Conservation (phyloP, 2,888 invertebrate species). For the Andrena minutula region DNA sequence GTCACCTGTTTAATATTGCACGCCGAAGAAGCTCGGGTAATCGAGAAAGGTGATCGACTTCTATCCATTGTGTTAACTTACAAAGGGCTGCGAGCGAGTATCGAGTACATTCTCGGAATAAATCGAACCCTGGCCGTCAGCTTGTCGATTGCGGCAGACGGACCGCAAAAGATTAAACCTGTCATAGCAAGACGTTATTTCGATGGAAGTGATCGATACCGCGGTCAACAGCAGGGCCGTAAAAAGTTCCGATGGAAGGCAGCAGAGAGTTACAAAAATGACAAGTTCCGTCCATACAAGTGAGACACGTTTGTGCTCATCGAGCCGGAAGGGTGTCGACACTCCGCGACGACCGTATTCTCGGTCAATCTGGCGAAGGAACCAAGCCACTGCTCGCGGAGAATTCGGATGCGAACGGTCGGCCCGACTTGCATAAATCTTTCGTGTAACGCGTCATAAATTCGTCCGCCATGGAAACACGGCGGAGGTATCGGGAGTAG, state of each 20-base stretch:
- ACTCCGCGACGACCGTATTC: not conserved
- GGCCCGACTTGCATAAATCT: not conserved
- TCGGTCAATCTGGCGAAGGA: not conserved
- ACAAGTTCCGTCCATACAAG: not conserved
- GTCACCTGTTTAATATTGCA: not conserved
- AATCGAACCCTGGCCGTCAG: not conserved
- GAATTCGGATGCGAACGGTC: not conserved
- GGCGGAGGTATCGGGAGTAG: not conserved
- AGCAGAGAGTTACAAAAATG: not conserved
- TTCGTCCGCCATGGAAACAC: constrained; percentile 14
- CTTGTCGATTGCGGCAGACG: not conserved
- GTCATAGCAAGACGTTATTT: constrained; percentile 5
- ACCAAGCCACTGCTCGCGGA: not conserved
- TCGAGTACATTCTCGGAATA: not conserved
- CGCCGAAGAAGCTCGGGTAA: not conserved
- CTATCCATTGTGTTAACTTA: not conserved
- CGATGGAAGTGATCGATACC: not conserved
- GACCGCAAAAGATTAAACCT: constrained; percentile 10
- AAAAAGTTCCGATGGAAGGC: not conserved
- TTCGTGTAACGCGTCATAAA: constrained; percentile 3
- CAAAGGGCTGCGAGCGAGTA: not conserved
- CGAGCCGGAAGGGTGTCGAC: too few species aligned
- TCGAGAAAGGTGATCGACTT: not conserved
- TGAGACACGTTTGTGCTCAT: too few species aligned
- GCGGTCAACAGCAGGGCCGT: not conserved